These are phyloP conservation scores for Pseudorhombus dupliciocellatus DNA, from an alignment of 2,113 vertebrate species.

Conservation along the genomic window DNA sequence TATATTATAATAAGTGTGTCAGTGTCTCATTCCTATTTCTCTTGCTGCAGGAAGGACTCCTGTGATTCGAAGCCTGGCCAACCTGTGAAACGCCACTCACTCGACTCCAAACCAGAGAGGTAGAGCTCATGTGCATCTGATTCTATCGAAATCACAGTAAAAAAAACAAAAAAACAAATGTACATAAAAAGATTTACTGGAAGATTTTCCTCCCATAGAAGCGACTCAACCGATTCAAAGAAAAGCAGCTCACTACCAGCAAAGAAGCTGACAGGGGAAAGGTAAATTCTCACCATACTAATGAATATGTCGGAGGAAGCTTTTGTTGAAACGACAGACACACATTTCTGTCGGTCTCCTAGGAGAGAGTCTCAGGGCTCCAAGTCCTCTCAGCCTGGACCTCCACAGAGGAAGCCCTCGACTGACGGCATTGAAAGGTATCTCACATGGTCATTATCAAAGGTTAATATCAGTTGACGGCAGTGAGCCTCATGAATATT, in stretches of 20 bases:
- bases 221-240: constrained; percentile 84
- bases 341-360: constrained; percentile 10
- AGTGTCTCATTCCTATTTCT: background rate
- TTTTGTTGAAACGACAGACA: background rate
- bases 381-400: constrained; percentile 63
- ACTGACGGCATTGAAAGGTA: constrained; percentile 83
- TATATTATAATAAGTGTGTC: too few relatives aligned
- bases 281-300: constrained; percentile 70
- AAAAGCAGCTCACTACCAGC: constrained; percentile 79
- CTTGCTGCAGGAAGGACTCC: constrained; percentile 75
- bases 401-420: constrained; percentile 76
- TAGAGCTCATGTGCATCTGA: constrained; percentile 39
- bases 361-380: constrained; percentile 81
- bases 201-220: constrained; percentile 70
- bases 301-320: background rate
- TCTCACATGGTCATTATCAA: background rate
- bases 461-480: background rate
- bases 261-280: constrained; percentile 84
- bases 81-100: constrained; percentile 56
- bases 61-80: constrained; percentile 70
- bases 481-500: background rate
- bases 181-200: constrained; percentile 5
- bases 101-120: constrained; percentile 73
- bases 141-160: background rate
- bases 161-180: background rate